Conservation (phyloP, 2,888 invertebrate genomes). For the Dexiosoma caninum region DNA sequence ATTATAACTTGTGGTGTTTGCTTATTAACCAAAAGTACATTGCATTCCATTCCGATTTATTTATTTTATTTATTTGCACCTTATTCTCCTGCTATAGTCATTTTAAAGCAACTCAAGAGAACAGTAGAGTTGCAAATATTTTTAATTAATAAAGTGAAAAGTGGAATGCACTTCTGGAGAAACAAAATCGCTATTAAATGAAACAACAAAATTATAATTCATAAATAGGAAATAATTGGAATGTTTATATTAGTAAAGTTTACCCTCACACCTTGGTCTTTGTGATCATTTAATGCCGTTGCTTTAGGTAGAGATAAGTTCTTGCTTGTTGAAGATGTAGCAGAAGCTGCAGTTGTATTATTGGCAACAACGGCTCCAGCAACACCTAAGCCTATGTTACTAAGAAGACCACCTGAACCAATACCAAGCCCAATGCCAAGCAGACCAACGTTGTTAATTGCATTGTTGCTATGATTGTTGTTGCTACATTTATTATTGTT, state of each 20-base stretch:
- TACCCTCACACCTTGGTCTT: conserved; percentile 79
- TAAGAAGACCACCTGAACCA: conserved; percentile 62
- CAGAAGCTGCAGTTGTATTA: conserved; percentile 48
- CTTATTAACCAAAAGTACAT: no score
- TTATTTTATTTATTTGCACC: no score
- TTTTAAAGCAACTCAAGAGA: no score
- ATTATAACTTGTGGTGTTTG: background rate
- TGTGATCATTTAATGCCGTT: conserved; percentile 73
- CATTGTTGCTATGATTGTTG: conserved; percentile 64
- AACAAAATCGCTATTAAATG: no score
- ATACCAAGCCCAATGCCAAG: conserved; percentile 62
- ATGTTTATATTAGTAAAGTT: conserved; percentile 67
- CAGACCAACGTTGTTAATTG: conserved; percentile 61
- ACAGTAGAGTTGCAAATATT: no score
- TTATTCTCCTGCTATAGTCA: no score
- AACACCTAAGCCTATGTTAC: conserved; percentile 63
- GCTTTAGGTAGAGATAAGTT: conserved; percentile 61
- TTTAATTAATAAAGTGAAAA: no score
- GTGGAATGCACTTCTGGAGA: no score
- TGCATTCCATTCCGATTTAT: no score
- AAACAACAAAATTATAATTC: background rate
- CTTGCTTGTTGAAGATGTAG: conserved; percentile 73
- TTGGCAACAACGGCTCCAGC: conserved; percentile 51
- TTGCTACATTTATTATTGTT: conserved; percentile 78
- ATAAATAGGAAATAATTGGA: conserved; percentile 21